These are phyloP conservation scores for Carpatolechia fugitivella DNA, from an alignment of 2,888 invertebrate genomes.

Conservation along the genomic window DNA sequence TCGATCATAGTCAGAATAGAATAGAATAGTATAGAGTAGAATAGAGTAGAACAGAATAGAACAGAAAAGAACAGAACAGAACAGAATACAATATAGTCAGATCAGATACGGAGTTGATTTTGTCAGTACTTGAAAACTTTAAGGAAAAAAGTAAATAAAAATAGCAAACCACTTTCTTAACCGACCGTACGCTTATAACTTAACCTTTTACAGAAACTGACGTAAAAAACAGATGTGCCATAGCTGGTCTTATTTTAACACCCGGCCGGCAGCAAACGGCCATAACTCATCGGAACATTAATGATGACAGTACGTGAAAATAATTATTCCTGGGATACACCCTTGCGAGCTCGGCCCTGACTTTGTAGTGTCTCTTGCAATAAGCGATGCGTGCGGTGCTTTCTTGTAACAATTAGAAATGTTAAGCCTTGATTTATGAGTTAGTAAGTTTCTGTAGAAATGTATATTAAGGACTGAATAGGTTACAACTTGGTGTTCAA, in stretches of 20 bases:
- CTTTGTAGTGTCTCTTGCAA: neutral
- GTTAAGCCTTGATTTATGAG: too few relatives aligned
- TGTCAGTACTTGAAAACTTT: too few relatives aligned
- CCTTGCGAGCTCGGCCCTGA: neutral
- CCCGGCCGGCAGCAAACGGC: constrained; percentile 25
- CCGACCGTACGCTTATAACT: neutral
- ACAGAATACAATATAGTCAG: too few relatives aligned
- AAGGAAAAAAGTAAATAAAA: too few relatives aligned
- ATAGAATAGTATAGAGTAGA: too few relatives aligned
- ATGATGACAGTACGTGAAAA: constrained; percentile 25
- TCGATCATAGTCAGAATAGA: too few relatives aligned
- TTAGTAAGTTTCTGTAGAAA: too few relatives aligned
- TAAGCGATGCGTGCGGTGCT: neutral
- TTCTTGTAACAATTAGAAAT: neutral
- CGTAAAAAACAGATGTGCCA: constrained; percentile 37
- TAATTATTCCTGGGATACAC: constrained; percentile 15
- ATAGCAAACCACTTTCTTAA: neutral
- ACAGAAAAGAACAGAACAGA: too few relatives aligned
- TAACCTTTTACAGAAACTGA: neutral
- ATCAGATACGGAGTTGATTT: too few relatives aligned
- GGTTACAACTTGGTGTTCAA: too few relatives aligned
- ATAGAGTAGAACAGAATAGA: too few relatives aligned
- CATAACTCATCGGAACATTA: constrained; percentile 33
- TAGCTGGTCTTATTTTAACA: constrained; percentile 37
- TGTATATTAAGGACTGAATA: too few relatives aligned